phyloP scores from a whole-genome alignment of 2,113 vertebrate species.

The Pseudorhombus dupliciocellatus region DNA sequence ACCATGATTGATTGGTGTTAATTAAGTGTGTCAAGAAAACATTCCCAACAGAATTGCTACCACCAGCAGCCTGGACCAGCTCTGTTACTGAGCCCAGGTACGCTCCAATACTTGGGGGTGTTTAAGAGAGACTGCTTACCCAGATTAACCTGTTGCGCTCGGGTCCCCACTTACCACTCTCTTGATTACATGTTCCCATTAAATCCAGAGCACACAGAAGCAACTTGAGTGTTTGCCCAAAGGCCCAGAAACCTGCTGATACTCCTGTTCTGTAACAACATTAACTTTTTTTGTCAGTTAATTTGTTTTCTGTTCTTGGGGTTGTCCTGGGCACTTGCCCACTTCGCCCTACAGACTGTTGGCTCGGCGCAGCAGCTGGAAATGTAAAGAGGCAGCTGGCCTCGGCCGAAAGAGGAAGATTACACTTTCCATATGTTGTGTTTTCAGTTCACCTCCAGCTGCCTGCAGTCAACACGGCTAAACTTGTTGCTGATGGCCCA shows the following conservation, averaged over 20 bases:
- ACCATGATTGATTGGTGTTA: neutral
- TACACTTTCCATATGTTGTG: neutral
- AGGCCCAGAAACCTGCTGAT: conserved; percentile 2
- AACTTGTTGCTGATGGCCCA: too few species aligned
- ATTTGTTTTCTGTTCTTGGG: conserved; percentile 3
- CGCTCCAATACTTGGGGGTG: neutral
- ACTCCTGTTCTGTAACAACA: conserved; percentile 1
- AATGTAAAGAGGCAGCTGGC: neutral
- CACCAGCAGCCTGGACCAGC: neutral
- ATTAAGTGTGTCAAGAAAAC: neutral
- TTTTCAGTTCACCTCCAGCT: neutral
- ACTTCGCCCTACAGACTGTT: neutral
- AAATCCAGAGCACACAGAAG: conserved; percentile 1
- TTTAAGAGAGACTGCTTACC: neutral
- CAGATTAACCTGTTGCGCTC: neutral
- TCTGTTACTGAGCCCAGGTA: neutral
- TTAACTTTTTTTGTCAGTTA: neutral
- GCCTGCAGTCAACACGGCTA: too few species aligned
- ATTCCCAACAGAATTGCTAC: neutral
- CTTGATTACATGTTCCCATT: conserved; percentile 3
- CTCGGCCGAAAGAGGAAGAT: neutral
- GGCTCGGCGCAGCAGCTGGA: neutral
- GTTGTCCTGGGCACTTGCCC: neutral
- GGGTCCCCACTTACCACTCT: conserved; percentile 6
- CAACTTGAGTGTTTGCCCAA: neutral